Conservation (phyloP, 2,113 vertebrate species). For the Leucoraja erinaceus region DNA sequence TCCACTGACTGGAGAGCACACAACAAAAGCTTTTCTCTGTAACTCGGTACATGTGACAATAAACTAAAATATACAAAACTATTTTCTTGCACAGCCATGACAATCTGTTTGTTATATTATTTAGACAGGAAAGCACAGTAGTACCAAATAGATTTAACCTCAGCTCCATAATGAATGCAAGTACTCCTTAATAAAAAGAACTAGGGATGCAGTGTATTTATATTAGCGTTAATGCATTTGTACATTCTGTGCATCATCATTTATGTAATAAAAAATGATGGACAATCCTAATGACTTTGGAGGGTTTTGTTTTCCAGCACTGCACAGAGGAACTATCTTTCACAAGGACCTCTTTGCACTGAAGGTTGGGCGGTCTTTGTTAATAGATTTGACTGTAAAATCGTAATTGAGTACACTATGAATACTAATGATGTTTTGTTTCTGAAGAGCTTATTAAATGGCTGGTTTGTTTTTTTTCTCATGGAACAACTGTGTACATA, state of each 20-base stretch:
- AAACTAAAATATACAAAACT: background rate
- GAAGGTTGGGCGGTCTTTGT: background rate
- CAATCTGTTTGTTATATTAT: background rate
- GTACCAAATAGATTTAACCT: background rate
- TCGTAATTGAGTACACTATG: background rate
- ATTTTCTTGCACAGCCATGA: background rate
- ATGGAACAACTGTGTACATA: background rate
- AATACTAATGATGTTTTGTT: background rate
- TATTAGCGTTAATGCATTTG: background rate
- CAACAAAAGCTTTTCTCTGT: too few species aligned
- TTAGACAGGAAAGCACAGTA: background rate
- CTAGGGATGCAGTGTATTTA: background rate
- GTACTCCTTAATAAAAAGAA: background rate
- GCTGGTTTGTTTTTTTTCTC: background rate
- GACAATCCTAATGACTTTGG: background rate
- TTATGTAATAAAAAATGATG: constrained; percentile 20
- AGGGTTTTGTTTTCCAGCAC: constrained; percentile 25
- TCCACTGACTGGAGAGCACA: too few species aligned
- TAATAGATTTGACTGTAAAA: background rate
- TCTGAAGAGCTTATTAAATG: constrained; percentile 22
- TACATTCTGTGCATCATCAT: background rate
- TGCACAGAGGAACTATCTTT: background rate
- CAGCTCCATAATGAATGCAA: background rate
- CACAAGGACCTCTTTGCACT: background rate
- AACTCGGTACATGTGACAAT: too few species aligned